phyloP scores from a whole-genome alignment of 1,140 invertebrate genomes.

The Archegozetes longisetosus region DNA sequence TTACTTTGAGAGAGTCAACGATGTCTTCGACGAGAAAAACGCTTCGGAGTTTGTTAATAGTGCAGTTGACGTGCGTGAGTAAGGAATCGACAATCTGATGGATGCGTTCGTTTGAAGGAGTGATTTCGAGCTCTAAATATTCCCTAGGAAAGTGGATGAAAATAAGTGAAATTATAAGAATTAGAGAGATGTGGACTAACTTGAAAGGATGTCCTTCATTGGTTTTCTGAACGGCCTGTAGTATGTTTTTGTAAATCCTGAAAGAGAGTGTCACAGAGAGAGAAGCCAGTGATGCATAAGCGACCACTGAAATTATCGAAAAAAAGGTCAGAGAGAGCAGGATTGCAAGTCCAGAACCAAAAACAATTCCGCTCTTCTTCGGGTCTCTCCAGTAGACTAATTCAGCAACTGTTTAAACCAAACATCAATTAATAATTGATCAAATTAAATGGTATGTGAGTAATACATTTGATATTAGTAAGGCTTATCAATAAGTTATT shows the following conservation, averaged over 20 bases:
- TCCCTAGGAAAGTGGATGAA: slow-evolving; percentile 43
- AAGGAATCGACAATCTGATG: slow-evolving; percentile 64
- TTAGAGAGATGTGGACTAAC: slow-evolving; percentile 45
- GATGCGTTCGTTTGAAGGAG: slow-evolving; percentile 68
- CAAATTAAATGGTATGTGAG: not conserved
- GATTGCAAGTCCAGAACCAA: slow-evolving; percentile 64
- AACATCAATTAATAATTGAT: not conserved
- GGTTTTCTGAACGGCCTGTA: slow-evolving; percentile 91
- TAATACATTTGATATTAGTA: no score
- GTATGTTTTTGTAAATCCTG: slow-evolving; percentile 86
- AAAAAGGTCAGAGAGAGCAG: slow-evolving; percentile 81
- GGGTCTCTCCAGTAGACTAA: slow-evolving; percentile 93
- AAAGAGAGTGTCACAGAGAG: slow-evolving; percentile 71
- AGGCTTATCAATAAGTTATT: no score
- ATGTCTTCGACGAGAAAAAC: slow-evolving; percentile 91
- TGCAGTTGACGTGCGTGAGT: slow-evolving; percentile 65
- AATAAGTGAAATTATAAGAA: slow-evolving; percentile 3
- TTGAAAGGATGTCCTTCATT: slow-evolving; percentile 94
- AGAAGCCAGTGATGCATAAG: slow-evolving; percentile 67
- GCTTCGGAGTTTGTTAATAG: slow-evolving; percentile 60
- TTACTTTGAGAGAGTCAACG: slow-evolving; percentile 59
- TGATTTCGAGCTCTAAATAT: slow-evolving; percentile 67
- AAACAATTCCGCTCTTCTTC: slow-evolving; percentile 78
- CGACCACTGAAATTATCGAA: slow-evolving; percentile 86
- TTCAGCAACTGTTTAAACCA: slow-evolving; percentile 55